Conservation (phyloP, 1,140 invertebrate genomes). For the Pantala flavescens region DNA sequence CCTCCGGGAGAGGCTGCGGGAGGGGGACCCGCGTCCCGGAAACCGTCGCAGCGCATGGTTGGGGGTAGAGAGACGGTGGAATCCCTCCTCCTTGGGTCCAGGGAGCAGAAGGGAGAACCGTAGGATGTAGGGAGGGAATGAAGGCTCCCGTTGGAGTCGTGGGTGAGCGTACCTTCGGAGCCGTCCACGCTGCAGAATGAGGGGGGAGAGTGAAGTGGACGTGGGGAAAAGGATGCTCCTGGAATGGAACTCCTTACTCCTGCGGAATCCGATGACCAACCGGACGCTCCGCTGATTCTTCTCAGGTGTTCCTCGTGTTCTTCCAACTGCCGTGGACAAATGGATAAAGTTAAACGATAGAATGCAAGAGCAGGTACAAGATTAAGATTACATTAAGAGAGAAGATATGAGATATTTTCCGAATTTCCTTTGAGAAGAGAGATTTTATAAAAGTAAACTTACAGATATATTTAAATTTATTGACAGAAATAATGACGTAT, state of each 20-base stretch:
- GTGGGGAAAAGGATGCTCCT: background rate
- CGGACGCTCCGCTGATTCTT: background rate
- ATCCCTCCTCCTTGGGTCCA: background rate
- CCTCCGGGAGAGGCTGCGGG: background rate
- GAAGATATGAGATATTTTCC: too few relatives aligned
- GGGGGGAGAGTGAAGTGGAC: background rate
- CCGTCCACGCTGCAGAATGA: background rate
- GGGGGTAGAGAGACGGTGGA: background rate
- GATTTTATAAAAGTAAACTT: too few relatives aligned
- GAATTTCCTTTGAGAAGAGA: too few relatives aligned
- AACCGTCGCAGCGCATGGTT: background rate
- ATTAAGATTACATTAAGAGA: too few relatives aligned
- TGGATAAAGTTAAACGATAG: background rate
- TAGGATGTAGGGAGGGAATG: background rate
- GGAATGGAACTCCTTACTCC: background rate
- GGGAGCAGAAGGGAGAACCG: background rate
- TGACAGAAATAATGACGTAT: too few relatives aligned
- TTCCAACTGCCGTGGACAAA: background rate
- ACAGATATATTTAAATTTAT: too few relatives aligned
- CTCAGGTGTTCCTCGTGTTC: conserved; percentile 9
- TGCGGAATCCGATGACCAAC: background rate
- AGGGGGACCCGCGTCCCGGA: background rate
- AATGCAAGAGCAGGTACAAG: background rate
- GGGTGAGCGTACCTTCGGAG: background rate
- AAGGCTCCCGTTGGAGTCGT: background rate